Evolutionary conservation across 2,797 vertebrate species (phyloP).

Genomic region (Diplodus puntazzo): DNA sequence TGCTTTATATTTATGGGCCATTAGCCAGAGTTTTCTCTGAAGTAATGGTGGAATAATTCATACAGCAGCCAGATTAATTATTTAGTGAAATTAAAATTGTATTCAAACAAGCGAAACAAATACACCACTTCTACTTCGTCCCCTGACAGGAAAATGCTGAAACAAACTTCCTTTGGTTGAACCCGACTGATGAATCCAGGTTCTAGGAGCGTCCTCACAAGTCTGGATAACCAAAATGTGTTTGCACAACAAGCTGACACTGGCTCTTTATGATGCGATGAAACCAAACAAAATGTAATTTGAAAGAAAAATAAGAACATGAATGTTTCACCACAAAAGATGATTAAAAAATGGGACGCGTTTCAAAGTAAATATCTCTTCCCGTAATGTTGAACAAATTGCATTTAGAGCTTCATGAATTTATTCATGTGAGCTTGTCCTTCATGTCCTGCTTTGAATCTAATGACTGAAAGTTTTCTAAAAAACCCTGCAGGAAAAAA

Average conservation of each 20-base stretch:
- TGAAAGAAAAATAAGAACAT: background rate
- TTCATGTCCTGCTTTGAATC: background rate
- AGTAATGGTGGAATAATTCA: no score
- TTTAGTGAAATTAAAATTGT: no score
- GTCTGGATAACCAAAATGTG: background rate
- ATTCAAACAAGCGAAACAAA: no score
- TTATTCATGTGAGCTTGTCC: background rate
- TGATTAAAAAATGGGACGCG: background rate
- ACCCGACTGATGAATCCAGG: background rate
- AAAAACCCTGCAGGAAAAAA: background rate
- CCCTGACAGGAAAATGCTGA: no score
- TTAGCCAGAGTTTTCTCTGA: no score
- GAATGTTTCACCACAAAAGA: background rate
- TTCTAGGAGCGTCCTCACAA: background rate
- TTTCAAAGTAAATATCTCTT: background rate
- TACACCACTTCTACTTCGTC: no score
- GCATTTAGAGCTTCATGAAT: background rate
- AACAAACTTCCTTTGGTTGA: background rate
- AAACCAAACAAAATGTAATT: background rate
- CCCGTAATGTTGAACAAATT: background rate
- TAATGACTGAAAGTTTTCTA: background rate
- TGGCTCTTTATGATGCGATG: background rate
- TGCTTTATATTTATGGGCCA: no score
- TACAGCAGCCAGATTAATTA: no score
- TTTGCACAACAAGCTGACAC: background rate